phyloP scores from a whole-genome alignment of 2,797 vertebrate species.

The Saxicola maurus region DNA sequence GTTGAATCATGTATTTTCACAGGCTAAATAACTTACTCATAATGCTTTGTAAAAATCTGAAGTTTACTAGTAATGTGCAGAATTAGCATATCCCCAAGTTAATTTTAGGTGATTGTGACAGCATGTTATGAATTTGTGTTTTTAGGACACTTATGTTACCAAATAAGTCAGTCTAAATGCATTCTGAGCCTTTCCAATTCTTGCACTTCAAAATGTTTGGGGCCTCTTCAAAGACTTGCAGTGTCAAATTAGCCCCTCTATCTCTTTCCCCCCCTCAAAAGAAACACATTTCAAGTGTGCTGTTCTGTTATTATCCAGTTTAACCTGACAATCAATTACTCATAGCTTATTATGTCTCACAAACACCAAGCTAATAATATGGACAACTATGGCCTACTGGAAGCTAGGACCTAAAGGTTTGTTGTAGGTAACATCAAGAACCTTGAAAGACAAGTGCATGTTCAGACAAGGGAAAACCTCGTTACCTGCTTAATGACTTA shows the following conservation, averaged over 20 bases:
- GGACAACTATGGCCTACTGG: background rate
- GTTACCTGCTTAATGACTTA: background rate
- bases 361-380: background rate
- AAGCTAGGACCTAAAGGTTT: background rate
- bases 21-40: background rate
- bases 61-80: background rate
- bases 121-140: rapidly evolving
- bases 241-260: background rate
- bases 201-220: background rate
- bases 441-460: background rate
- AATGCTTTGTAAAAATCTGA: background rate
- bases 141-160: background rate
- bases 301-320: background rate
- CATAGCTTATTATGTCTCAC: background rate
- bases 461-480: background rate
- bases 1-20: background rate
- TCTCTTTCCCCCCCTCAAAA: background rate
- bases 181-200: background rate
- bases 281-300: background rate
- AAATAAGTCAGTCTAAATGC: background rate
- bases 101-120: background rate
- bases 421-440: background rate
- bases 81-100: background rate
- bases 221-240: background rate
- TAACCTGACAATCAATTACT: background rate